These are phyloP conservation scores for Gastrophryne carolinensis DNA, from an alignment of 2,797 vertebrate species.

Conservation along the genomic window DNA sequence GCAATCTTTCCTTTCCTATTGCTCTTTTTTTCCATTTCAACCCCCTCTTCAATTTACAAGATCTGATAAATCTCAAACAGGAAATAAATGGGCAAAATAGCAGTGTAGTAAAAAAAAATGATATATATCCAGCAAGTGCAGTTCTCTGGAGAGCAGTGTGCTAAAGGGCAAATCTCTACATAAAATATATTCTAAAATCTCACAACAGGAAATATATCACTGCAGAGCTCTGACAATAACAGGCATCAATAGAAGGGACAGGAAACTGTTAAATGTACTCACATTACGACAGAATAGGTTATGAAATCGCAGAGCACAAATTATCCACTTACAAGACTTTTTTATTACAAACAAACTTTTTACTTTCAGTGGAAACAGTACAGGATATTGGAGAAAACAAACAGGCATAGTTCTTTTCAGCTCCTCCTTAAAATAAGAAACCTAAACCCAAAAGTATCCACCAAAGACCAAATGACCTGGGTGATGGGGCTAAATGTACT, in stretches of 20 bases:
- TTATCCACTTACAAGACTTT: background rate
- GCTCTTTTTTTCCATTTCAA: slow-evolving; percentile 50
- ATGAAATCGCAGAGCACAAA: slow-evolving; percentile 3
- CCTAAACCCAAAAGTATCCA: too few species aligned
- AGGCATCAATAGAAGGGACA: slow-evolving; percentile 29
- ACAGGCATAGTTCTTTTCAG: background rate
- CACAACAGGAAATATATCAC: slow-evolving; percentile 60
- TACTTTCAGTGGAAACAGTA: background rate
- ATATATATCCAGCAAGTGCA: slow-evolving; percentile 60
- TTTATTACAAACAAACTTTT: background rate
- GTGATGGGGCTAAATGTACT: too few species aligned
- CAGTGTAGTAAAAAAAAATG: slow-evolving; percentile 23
- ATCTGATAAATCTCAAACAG: slow-evolving; percentile 52
- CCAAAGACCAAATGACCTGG: too few species aligned
- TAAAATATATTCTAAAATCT: slow-evolving; percentile 53
- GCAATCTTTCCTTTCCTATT: slow-evolving; percentile 22
- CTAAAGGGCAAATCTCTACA: slow-evolving; percentile 56
- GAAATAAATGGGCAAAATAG: slow-evolving; percentile 56
- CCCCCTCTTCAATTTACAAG: slow-evolving; percentile 44
- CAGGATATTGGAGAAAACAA: background rate
- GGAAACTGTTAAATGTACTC: background rate
- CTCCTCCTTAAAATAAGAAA: background rate
- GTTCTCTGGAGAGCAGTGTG: slow-evolving; percentile 60
- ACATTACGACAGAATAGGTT: background rate
- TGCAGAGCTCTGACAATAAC: slow-evolving; percentile 13